These are phyloP conservation scores for Taphrorychus bicolor DNA, from an alignment of 2,888 invertebrate species.

Conservation along the genomic window DNA sequence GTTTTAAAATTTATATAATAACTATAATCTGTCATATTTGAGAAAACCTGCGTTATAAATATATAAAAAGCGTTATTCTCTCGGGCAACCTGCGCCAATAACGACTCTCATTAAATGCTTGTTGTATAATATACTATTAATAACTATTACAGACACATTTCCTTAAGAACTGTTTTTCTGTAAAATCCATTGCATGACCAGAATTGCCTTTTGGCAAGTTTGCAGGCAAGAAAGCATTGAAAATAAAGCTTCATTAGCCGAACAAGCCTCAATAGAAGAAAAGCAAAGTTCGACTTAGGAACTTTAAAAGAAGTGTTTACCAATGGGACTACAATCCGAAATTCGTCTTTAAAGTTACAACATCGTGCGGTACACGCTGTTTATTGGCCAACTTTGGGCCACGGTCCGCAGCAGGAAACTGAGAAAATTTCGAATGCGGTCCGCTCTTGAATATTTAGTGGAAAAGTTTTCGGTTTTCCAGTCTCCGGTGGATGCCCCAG, in stretches of 20 bases:
- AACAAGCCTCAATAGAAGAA: neutral
- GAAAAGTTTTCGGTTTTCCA: constrained; percentile 38
- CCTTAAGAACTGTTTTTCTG: too few species aligned
- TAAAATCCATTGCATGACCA: too few species aligned
- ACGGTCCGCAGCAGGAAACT: constrained; percentile 9
- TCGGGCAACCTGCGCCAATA: too few species aligned
- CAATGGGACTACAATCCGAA: neutral
- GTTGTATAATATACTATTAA: too few species aligned
- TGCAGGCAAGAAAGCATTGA: neutral
- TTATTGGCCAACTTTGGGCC: constrained; percentile 35
- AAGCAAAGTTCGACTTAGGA: neutral
- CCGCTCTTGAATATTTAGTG: constrained; percentile 41
- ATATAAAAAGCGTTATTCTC: too few species aligned
- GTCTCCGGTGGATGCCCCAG: constrained; percentile 20
- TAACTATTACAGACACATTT: too few species aligned
- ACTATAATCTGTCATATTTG: too few species aligned
- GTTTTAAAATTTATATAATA: too few species aligned
- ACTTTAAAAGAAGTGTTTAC: neutral
- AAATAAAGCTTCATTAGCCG: neutral
- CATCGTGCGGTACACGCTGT: constrained; percentile 21
- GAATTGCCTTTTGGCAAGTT: neutral
- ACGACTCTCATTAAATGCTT: too few species aligned
- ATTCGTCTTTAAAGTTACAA: constrained; percentile 3
- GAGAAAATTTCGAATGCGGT: constrained; percentile 35
- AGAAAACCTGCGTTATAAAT: too few species aligned